Percentiles rank a stretch among this genome's conserved stretches.
Evolutionary conservation across 2,888 invertebrate species (phyloP).

Genomic region (Sphaeridia pumilis): DNA sequence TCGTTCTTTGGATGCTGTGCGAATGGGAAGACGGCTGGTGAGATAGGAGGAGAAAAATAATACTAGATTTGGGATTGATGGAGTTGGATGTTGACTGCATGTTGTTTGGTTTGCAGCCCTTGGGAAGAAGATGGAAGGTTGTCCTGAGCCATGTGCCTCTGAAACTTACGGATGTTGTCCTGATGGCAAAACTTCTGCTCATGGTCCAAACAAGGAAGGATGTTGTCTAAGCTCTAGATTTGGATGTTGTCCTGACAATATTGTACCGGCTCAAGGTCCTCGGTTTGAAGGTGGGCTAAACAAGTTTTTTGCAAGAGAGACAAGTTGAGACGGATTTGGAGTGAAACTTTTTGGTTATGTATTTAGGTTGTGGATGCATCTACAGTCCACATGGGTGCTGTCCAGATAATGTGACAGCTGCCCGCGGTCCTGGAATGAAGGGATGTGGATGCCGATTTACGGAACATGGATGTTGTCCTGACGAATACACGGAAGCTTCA

Average conservation of each 20-base stretch:
- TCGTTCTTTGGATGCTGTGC: slow-evolving; percentile 46
- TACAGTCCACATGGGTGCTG: slow-evolving; percentile 71
- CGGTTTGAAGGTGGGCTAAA: slow-evolving; percentile 49
- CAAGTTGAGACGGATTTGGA: background rate
- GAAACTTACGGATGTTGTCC: slow-evolving; percentile 67
- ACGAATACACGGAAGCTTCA: slow-evolving; percentile 58
- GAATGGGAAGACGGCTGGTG: slow-evolving; percentile 43
- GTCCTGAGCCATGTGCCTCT: slow-evolving; percentile 52
- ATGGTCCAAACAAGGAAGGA: slow-evolving; percentile 69
- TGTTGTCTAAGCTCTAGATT: slow-evolving; percentile 57
- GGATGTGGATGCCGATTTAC: slow-evolving; percentile 68
- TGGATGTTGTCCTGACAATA: slow-evolving; percentile 88
- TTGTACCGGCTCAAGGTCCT: slow-evolving; percentile 66
- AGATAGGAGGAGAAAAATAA: background rate
- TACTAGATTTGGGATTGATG: background rate
- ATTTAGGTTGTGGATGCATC: slow-evolving; percentile 64
- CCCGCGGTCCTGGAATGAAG: slow-evolving; percentile 60
- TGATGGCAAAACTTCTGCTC: slow-evolving; percentile 70
- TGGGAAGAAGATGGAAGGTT: slow-evolving; percentile 62
- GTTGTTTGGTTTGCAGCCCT: too few species aligned
- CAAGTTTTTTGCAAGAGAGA: background rate
- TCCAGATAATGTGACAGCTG: slow-evolving; percentile 65
- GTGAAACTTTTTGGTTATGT: background rate
- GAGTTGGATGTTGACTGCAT: background rate
- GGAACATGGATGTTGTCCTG: slow-evolving; percentile 68